phyloP scores from a whole-genome alignment of 2,888 invertebrate species.

The Horisme vitalbata region DNA sequence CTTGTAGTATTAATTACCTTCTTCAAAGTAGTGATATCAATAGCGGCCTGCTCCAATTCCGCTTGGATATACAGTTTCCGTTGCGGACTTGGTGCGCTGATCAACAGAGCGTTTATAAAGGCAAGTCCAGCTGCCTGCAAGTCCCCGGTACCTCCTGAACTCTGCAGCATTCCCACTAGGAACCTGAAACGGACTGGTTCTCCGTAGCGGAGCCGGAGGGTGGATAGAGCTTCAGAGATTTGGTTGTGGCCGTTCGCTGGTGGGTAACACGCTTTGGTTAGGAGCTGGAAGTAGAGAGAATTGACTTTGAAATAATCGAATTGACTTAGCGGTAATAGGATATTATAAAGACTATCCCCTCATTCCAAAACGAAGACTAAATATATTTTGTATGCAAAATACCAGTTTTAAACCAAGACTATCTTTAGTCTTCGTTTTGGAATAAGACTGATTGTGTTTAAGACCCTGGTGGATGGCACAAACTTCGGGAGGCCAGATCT shows the following conservation, averaged over 20 bases:
- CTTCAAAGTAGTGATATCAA: constrained; percentile 84
- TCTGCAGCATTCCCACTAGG: constrained; percentile 93
- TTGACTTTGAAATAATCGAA: no score
- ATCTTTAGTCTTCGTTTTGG: no score
- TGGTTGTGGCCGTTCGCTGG: constrained; percentile 90
- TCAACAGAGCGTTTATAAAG: constrained; percentile 92
- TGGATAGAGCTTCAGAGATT: constrained; percentile 95
- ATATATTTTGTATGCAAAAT: no score
- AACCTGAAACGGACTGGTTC: constrained; percentile 97
- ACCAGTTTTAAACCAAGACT: no score
- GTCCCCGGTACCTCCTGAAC: constrained; percentile 88
- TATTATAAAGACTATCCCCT: no score
- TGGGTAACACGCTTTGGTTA: constrained; percentile 91
- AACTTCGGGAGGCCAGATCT: no score
- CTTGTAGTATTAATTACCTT: constrained; percentile 55
- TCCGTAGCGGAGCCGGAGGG: constrained; percentile 92
- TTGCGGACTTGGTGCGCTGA: constrained; percentile 89
- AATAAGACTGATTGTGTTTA: no score
- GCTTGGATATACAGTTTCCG: constrained; percentile 92
- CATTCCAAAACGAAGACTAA: no score
- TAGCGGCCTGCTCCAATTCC: constrained; percentile 91
- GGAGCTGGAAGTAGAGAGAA: constrained; percentile 81
- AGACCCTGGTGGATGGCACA: no score
- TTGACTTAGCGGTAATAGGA: no score
- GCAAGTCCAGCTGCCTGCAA: constrained; percentile 90